A percentile compares a stretch with the other conserved stretches of the same genome.
These are phyloP conservation scores for Drosophila incognita DNA, from an alignment of 2,888 invertebrate species.

Conservation along the genomic window DNA sequence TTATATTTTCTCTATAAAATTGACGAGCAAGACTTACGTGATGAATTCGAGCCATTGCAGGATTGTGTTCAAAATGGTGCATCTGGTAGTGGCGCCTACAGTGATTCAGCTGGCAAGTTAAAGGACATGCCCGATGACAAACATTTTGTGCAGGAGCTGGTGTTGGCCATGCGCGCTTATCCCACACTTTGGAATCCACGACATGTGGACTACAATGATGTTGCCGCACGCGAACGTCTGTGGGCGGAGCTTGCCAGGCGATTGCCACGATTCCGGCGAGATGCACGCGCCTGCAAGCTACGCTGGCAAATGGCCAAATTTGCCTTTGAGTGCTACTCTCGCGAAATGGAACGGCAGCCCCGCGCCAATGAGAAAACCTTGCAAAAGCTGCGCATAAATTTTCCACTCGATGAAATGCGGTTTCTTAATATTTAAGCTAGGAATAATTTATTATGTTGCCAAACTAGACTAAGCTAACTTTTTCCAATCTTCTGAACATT, in stretches of 20 bases:
- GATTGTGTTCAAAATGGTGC: constrained; percentile 57
- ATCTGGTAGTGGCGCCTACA: not conserved
- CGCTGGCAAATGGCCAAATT: constrained; percentile 83
- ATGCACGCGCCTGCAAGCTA: constrained; percentile 71
- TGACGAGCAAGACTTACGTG: constrained; percentile 79
- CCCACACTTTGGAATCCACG: constrained; percentile 78
- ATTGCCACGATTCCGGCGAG: constrained; percentile 73
- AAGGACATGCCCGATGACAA: constrained; percentile 81
- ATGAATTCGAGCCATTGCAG: constrained; percentile 75
- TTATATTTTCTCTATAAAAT: constrained; percentile 82
- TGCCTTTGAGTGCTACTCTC: constrained; percentile 76
- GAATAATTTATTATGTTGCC: constrained; percentile 2
- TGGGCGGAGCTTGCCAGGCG: constrained; percentile 77
- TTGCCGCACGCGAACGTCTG: constrained; percentile 69
- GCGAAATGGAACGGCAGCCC: constrained; percentile 71
- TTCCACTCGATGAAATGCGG: constrained; percentile 79
- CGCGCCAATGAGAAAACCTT: constrained; percentile 63
- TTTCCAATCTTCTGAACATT: constrained; percentile 26
- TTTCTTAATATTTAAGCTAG: constrained; percentile 62
- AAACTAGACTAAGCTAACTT: constrained; percentile 26
- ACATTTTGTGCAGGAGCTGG: constrained; percentile 75
- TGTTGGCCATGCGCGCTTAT: constrained; percentile 67
- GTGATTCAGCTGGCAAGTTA: constrained; percentile 48
- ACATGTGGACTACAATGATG: constrained; percentile 72
- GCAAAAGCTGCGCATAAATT: constrained; percentile 72